Evolutionary conservation across 2,113 vertebrate species (phyloP), one percentile per base, ranked within the genome.

Genomic region (Amia ocellicauda): DNA sequence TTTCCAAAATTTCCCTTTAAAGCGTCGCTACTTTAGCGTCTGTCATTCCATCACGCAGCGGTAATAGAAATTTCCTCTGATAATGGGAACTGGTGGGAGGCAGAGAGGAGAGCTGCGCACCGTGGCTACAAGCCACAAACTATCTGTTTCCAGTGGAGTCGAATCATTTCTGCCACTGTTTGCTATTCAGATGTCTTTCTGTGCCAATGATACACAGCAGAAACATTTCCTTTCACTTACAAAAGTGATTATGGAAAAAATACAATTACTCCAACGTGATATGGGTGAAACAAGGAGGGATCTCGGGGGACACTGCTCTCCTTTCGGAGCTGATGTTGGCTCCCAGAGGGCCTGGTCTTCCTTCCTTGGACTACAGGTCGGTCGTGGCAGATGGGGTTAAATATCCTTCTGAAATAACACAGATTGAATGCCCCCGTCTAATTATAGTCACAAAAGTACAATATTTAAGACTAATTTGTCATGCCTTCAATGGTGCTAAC

Each of bases 61-160:
- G 71, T 80, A 81, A 85, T 49, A 80, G 80, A 78, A 77, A 74
- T 76, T 71, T 78, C 70, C 70, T 54, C 80, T 72, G 81, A 83
- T 83, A 81, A 82, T 77, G 73, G 68, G 75, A 85, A 67, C 58
- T 79, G 71, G 74, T 70, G 73, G 80, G 75, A 84, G 70, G 69
- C 63, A 60, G 73, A 76, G 69, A 77, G 68, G 63, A 69, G 77
- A 85, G 73, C 64, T 76, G 58, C 60, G 41, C 71, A 65, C 79
- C 83, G 80, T 75, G 78, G 81, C 78, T 81, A 8, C 28, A 28
- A 75, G 78, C 75, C 63, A 42, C 41, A 67, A 69, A 75, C 78
- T 80, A 73, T 80, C 74, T 82, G 69, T 60, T 75, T 80, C 70
- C 74, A 52, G 31, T 74, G 43, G 65, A 72, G 75, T 75, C 86